Conservation (phyloP, 1,140 invertebrate species). For the Brevipalpus yothersi region DNA sequence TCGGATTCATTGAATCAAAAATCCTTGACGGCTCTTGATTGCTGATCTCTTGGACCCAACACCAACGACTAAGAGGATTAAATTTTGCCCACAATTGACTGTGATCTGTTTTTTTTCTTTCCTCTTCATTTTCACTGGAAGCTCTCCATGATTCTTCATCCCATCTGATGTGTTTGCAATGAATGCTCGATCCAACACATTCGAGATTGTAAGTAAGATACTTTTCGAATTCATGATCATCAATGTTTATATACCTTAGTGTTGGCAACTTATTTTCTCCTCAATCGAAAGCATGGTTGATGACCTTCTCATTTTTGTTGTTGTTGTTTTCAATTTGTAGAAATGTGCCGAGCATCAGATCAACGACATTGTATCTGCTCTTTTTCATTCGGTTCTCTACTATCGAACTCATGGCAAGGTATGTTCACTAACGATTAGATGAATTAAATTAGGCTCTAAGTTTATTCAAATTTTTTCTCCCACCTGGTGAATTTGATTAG, state of each 20-base stretch:
- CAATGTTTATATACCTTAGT: neutral
- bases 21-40: too few relatives aligned
- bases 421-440: constrained; percentile 5
- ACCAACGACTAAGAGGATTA: too few relatives aligned
- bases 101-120: neutral
- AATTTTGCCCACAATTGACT: neutral
- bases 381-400: constrained; percentile 85
- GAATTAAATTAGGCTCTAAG: neutral
- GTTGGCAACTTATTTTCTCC: neutral
- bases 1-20: too few relatives aligned
- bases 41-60: too few relatives aligned
- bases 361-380: constrained; percentile 71
- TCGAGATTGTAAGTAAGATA: constrained; percentile 37
- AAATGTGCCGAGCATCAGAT: constrained; percentile 57
- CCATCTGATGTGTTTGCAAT: constrained; percentile 22
- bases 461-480: constrained; percentile 2
- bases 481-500: constrained; percentile 15
- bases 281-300: neutral
- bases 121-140: neutral
- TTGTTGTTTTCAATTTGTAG: neutral
- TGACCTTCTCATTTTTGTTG: constrained; percentile 7
- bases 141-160: neutral
- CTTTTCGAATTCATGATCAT: neutral
- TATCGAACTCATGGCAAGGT: constrained; percentile 72
- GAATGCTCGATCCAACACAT: constrained; percentile 65